Evolutionary conservation across 2,888 invertebrate species (phyloP).

Genomic region (Hirtodrosophila confusa): DNA sequence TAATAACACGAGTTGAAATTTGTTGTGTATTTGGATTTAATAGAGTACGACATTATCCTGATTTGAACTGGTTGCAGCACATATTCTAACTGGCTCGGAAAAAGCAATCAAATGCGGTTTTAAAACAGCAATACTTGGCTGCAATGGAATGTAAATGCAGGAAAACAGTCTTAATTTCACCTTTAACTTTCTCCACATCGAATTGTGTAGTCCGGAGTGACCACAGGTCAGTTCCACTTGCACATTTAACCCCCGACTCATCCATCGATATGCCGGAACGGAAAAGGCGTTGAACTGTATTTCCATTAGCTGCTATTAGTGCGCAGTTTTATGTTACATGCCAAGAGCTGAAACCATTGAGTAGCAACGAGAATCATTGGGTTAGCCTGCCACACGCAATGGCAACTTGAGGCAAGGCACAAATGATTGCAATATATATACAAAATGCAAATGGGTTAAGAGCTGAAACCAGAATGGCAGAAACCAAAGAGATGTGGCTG

Average conservation of each 20-base stretch:
- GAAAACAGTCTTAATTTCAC: too few species aligned
- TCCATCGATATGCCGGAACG: constrained; percentile 5
- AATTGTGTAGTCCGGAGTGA: constrained; percentile 1
- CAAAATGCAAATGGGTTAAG: constrained; percentile 30
- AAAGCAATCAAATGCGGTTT: too few species aligned
- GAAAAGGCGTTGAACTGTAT: constrained; percentile 18
- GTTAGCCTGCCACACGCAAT: constrained; percentile 50
- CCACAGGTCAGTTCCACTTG: constrained; percentile 14
- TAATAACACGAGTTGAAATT: too few species aligned
- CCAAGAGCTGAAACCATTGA: constrained; percentile 37
- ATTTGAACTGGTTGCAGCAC: too few species aligned
- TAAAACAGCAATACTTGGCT: too few species aligned
- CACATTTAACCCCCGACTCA: constrained; percentile 26
- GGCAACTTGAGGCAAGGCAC: constrained; percentile 20
- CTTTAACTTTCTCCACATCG: not conserved
- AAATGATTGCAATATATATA: constrained; percentile 30
- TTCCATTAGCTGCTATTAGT: constrained; percentile 68
- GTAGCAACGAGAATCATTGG: constrained; percentile 7
- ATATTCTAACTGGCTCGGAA: too few species aligned
- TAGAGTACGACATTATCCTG: too few species aligned
- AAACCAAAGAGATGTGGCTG: constrained; percentile 7
- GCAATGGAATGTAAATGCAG: too few species aligned
- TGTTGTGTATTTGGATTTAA: too few species aligned
- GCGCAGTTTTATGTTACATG: constrained; percentile 60
- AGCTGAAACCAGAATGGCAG: constrained; percentile 3